Base-by-base conservation (phyloP, 1,140 invertebrate species). In the Riptortus pedestris region DNA sequence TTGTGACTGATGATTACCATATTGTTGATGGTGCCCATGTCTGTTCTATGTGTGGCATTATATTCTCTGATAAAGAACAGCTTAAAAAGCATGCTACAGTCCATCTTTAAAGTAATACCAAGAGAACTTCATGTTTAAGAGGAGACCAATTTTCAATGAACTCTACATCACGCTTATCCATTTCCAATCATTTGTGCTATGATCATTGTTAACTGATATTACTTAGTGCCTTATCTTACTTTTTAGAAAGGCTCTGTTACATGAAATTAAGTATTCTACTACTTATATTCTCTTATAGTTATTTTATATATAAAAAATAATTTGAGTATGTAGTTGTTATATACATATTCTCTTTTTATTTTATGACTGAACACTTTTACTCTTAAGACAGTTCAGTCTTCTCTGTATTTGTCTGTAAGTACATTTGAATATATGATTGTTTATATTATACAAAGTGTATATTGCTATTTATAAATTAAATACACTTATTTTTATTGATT, bases 21-120 rank as follows among this genome's bases (percentile, higher is more conserved):
- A 66, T 66, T 14, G 43, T 60, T 14, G 65, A 66, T 43, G 62
- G 59, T 26, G 51, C 48, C 2, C 62, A 57, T 55, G 16, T 52
- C 16, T 66, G 65, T 43, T 60, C 62, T 63, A 45, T 66, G 55
- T 66, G 65, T 59, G 62, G 62, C 20, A 26, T 52, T 43, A 43
- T 66, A 12, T 66, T 60, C 24, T 31, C 60, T 7, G 65, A 66
- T 20, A 66, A 66, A 66, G 65, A 66, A 43, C 31, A 60, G 7
- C 58, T 66, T 12, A 63, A 66, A 61, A 43, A 58, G 33, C 65
- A 66, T 38, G 57, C 63, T 52, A 45, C 65, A 29, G 31, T 64
- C 20, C 65, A 66, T 28, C 61, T 66, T 38, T 66, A 66, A 65
- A 51, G 33, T 14, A 59, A 29, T 51, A 51, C 14, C 31, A 38